These are phyloP conservation scores for Drosophila paramelanica DNA, from an alignment of 2,888 invertebrate genomes.

Conservation along the genomic window DNA sequence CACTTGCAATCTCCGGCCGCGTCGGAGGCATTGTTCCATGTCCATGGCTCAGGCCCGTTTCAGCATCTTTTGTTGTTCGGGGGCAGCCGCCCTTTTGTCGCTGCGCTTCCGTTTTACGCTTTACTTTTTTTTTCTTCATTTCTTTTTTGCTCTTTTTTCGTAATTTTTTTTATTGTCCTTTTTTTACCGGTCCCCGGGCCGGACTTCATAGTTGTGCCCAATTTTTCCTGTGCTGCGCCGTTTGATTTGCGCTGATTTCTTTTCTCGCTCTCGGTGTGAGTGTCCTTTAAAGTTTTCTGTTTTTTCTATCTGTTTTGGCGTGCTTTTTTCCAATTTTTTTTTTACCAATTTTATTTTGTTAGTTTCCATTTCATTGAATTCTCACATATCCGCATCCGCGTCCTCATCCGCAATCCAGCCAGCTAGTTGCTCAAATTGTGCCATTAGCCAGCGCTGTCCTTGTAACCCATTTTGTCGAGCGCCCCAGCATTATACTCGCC, in stretches of 20 bases:
- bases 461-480: constrained; percentile 49
- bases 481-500: constrained; percentile 44
- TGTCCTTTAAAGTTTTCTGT: constrained; percentile 68
- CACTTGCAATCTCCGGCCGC: constrained; percentile 65
- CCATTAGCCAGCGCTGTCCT: constrained; percentile 72
- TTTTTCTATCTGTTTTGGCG: constrained; percentile 31
- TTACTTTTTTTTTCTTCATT: constrained; percentile 27
- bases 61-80: constrained; percentile 73
- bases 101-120: constrained; percentile 60
- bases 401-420: constrained; percentile 26
- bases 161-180: background rate
- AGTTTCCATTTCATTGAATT: constrained; percentile 82
- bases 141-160: background rate
- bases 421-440: constrained; percentile 76
- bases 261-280: constrained; percentile 34
- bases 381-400: constrained; percentile 74
- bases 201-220: constrained; percentile 60
- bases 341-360: constrained; percentile 76
- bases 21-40: constrained; percentile 73
- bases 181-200: constrained; percentile 40
- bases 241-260: constrained; percentile 79
- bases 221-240: constrained; percentile 67
- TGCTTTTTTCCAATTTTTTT: constrained; percentile 1
- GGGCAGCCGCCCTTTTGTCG: constrained; percentile 60
- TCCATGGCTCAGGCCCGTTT: constrained; percentile 62